Conservation (phyloP, 30 jellyfish, hydroid and myxozoan species). For the Cassiopea andromeda region DNA sequence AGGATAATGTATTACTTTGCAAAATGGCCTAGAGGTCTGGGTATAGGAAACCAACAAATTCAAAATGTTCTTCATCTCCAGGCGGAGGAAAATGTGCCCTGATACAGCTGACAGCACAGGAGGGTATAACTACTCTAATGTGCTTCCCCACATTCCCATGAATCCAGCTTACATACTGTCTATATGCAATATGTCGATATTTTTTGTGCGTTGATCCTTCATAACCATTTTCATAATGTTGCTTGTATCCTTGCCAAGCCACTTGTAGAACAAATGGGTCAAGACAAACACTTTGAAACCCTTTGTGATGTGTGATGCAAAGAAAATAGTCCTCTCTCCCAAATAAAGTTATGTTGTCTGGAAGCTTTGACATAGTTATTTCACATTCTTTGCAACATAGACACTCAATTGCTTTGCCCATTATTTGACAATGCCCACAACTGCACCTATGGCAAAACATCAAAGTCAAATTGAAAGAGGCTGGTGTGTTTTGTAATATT, state of each 20-base stretch:
- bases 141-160: conserved; percentile 38
- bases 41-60: neutral
- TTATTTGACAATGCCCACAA: conserved; percentile 48
- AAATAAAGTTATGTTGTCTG: conserved; percentile 28
- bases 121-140: conserved; percentile 33
- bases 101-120: conserved; percentile 49
- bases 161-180: conserved; percentile 41
- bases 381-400: conserved; percentile 47
- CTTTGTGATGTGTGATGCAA: conserved; percentile 44
- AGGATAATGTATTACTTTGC: conserved; percentile 16
- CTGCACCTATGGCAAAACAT: conserved; percentile 52
- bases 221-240: conserved; percentile 31
- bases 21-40: conserved; percentile 12
- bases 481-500: conserved; percentile 6
- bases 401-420: conserved; percentile 31
- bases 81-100: conserved; percentile 48
- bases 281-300: conserved; percentile 40
- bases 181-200: conserved; percentile 26
- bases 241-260: conserved; percentile 49
- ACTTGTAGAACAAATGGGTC: conserved; percentile 39
- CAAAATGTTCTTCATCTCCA: conserved; percentile 23
- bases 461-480: conserved; percentile 16
- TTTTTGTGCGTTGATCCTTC: conserved; percentile 43
- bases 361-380: conserved; percentile 31
- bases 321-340: conserved; percentile 40